These are phyloP conservation scores for Plectropomus leopardus DNA, from an alignment of 2,113 vertebrate genomes.

Conservation along the genomic window DNA sequence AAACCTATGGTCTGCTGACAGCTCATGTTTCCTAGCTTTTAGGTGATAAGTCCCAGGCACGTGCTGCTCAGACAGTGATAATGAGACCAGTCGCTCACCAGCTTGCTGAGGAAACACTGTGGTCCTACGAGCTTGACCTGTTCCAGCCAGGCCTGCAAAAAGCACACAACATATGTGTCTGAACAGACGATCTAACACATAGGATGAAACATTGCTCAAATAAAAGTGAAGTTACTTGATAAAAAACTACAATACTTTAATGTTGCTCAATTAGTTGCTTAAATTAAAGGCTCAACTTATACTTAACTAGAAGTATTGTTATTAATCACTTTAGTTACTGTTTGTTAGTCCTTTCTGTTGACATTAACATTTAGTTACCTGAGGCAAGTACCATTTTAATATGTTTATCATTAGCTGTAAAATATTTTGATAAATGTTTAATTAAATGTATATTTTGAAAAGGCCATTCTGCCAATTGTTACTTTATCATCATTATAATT, in stretches of 20 bases:
- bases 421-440: not conserved
- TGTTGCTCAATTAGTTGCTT: too few species aligned
- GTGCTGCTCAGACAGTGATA: slow-evolving; percentile 49
- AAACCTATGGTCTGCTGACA: slow-evolving; percentile 46
- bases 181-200: not conserved
- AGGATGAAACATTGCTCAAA: not conserved
- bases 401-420: not conserved
- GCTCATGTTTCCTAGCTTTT: slow-evolving; percentile 66
- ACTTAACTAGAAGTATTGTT: not conserved
- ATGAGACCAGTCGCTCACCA: slow-evolving; percentile 40
- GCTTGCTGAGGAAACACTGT: slow-evolving; percentile 13
- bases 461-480: not conserved
- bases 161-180: slow-evolving; percentile 1
- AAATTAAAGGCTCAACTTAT: not conserved
- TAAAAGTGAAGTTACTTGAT: not conserved
- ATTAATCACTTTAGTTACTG: not conserved
- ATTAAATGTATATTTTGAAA: not conserved
- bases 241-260: not conserved
- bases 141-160: slow-evolving; percentile 1
- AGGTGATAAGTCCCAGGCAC: slow-evolving; percentile 51
- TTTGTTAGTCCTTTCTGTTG: not conserved
- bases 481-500: not conserved
- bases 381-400: not conserved
- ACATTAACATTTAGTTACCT: too few species aligned
- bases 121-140: slow-evolving; percentile 25